Conservation (phyloP, 2,113 vertebrate species). For the Triplophysa rosa region DNA sequence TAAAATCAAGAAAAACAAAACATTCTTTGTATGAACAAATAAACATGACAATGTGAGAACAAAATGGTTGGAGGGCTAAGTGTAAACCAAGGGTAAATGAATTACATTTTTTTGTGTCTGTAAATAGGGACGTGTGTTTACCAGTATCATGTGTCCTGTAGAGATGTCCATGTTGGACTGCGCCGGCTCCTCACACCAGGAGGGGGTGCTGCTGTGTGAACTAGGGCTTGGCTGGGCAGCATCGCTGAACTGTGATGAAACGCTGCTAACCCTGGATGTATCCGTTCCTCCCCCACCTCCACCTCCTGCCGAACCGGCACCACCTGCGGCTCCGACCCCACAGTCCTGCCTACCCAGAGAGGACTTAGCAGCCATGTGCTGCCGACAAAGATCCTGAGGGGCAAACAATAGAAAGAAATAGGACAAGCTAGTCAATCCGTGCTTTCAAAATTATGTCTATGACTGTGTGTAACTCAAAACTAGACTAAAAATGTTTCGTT, state of each 20-base stretch:
- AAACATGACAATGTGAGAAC: background rate
- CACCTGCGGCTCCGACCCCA: conserved; percentile 58
- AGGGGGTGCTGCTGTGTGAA: conserved; percentile 95
- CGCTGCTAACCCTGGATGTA: conserved; percentile 91
- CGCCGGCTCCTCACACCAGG: conserved; percentile 96
- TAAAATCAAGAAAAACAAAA: background rate
- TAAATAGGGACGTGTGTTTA: conserved; percentile 59
- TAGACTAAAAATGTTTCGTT: no score
- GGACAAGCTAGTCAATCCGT: background rate
- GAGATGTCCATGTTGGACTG: conserved; percentile 99
- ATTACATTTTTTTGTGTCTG: background rate
- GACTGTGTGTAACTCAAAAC: no score
- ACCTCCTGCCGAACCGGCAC: conserved; percentile 51
- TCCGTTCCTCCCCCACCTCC: conserved; percentile 68
- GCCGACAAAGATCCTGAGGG: conserved; percentile 91
- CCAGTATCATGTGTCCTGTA: conserved; percentile 98
- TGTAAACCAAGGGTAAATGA: background rate
- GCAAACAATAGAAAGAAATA: background rate
- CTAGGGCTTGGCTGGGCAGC: conserved; percentile 92
- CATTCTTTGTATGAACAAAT: background rate
- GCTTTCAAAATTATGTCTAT: no score
- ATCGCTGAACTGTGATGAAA: conserved; percentile 96
- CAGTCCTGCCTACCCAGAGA: conserved; percentile 83
- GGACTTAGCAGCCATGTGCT: conserved; percentile 95
- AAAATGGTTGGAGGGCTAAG: background rate